Evolutionary conservation across 2,888 invertebrate species (phyloP), one percentile per base, ranked within the genome.

Genomic region (Caenorhabditis wallacei): DNA sequence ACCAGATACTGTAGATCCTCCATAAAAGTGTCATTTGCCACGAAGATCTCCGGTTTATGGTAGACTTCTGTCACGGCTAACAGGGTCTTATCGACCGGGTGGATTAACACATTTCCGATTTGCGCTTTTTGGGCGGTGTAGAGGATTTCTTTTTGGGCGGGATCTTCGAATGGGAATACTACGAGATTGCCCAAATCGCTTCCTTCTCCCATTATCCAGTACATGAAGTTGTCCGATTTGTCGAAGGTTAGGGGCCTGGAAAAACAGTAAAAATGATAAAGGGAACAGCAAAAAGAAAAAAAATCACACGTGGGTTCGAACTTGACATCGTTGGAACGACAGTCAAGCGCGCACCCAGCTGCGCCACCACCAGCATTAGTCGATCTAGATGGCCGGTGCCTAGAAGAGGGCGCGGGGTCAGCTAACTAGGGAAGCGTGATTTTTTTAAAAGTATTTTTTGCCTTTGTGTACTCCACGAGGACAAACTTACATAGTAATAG

Each of bases 21-120:
- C 85, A 88, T 87, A 57, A 89, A 88, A 8, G 90, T 90, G 24
- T 89, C 87, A 71, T 91, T 91, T 30, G 91, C 90, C n/a, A 91
- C 91, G 69, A 88, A 89, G 30, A 91, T 83, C 63, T 91, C 91
- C 11, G 91, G 91, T 79, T 91, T 90, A 85, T 91, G 90, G 68
- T 91, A 91, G 63, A 89, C 86, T 80, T 91, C 91, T 0, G 89
- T 88, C 20, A 91, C 88, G 13, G 90, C 89, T 10, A 91, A 80
- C 7, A 91, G 85, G 8, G 89, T 91, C 63, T 89, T 87, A 48
- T 91, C 91, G 43, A 79, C 70, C 0, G 90, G 90, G 72, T 91
- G 91, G 66, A 91, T 88, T 48, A 91, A 75, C 20, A 91, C 89
- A 20, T 88, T 86, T 22, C 89, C 89, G 61, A 91, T 91, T 66